These are phyloP conservation scores for Macaria liturata DNA, from an alignment of 2,888 invertebrate genomes.

Conservation along the genomic window DNA sequence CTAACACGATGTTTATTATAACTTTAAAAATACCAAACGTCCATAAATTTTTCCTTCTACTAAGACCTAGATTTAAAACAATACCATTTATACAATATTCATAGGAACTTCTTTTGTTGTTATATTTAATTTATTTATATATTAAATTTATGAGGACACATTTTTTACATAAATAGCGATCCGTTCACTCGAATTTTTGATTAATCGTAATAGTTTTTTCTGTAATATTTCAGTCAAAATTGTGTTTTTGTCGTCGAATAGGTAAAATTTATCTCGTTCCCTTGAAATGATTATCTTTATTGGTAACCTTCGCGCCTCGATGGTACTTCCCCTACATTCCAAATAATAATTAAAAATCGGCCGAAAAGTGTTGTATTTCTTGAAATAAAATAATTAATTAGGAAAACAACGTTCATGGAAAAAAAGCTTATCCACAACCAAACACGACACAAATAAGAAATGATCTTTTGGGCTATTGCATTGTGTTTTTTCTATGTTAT, in stretches of 20 bases:
- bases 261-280: conserved; percentile 69
- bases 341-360: conserved; percentile 57
- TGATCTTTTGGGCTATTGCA: conserved; percentile 82
- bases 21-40: conserved; percentile 82
- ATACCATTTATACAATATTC: conserved; percentile 82
- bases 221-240: conserved; percentile 58
- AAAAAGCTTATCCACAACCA: conserved; percentile 50
- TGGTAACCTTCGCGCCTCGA: conserved; percentile 65
- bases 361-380: conserved; percentile 76
- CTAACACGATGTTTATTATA: conserved; percentile 75
- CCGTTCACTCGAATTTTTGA: conserved; percentile 70
- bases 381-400: conserved; percentile 52
- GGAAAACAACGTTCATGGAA: conserved; percentile 50
- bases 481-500: conserved; percentile 65
- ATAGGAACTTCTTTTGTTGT: conserved; percentile 84
- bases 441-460: conserved; percentile 68
- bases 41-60: conserved; percentile 81
- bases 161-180: conserved; percentile 82
- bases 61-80: conserved; percentile 83
- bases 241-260: conserved; percentile 54
- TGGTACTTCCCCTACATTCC: conserved; percentile 67
- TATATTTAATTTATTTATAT: conserved; percentile 81
- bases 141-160: conserved; percentile 79
- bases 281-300: conserved; percentile 72
- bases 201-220: conserved; percentile 48